phyloP scores from a whole-genome alignment of 2,113 vertebrate species.

The Nansenia antarctica region DNA sequence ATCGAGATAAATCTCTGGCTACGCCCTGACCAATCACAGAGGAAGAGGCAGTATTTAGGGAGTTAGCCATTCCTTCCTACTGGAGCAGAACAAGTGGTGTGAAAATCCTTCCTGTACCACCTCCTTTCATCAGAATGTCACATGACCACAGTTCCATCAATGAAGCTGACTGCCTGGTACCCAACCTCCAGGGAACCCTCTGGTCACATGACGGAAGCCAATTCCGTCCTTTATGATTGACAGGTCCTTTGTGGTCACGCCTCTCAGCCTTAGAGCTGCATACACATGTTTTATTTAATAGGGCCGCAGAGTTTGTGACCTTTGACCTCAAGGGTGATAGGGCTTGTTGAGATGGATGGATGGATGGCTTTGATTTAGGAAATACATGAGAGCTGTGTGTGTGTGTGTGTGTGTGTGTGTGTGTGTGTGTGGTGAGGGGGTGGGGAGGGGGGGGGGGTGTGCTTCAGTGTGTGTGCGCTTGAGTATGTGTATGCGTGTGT shows the following conservation, averaged over 20 bases:
- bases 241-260: no score
- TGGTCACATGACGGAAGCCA: no score
- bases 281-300: no score
- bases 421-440: neutral
- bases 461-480: neutral
- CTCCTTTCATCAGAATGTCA: neutral
- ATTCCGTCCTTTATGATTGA: neutral
- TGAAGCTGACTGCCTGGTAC: neutral
- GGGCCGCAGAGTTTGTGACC: no score
- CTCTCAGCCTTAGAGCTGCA: neutral
- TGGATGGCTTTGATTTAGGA: neutral
- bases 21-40: neutral
- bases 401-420: no score
- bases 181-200: neutral
- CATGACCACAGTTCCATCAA: no score
- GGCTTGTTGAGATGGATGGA: no score
- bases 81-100: neutral
- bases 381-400: no score
- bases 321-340: no score
- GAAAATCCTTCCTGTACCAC: neutral
- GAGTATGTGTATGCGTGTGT: neutral
- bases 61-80: neutral
- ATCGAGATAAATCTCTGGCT: constrained; percentile 39
- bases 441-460: no score
- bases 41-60: neutral